These are phyloP conservation scores for Tortricodes alternella DNA, from an alignment of 2,888 invertebrate genomes.

Conservation along the genomic window DNA sequence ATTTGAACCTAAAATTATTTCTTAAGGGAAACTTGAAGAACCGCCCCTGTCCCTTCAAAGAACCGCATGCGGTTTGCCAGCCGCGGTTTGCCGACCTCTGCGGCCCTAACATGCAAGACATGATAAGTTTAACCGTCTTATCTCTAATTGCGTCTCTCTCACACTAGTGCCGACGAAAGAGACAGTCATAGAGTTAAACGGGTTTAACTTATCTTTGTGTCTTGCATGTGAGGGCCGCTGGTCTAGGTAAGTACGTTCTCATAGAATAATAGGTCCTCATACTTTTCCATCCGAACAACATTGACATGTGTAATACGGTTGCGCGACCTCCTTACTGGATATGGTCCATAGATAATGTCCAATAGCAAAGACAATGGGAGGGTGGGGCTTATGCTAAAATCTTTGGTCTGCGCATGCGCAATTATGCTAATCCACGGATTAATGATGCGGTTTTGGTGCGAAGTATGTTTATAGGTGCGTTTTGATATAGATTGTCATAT, in stretches of 20 bases:
- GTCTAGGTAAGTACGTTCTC: not conserved
- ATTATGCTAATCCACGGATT: conserved; percentile 45
- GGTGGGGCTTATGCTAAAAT: conserved; percentile 51
- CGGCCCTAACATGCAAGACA: too few relatives aligned
- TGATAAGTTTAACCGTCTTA: too few relatives aligned
- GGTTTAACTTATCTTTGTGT: too few relatives aligned
- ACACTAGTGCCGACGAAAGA: too few relatives aligned
- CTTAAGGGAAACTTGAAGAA: too few relatives aligned
- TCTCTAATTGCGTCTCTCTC: too few relatives aligned
- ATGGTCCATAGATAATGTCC: conserved; percentile 48
- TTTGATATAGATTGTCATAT: not conserved
- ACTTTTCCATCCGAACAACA: not conserved
- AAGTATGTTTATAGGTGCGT: conserved; percentile 23
- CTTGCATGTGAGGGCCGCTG: not conserved
- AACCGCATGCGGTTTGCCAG: too few relatives aligned
- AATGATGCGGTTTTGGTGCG: conserved; percentile 38
- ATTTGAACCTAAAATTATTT: too few relatives aligned
- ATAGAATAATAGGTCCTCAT: not conserved
- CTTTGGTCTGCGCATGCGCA: conserved; percentile 39
- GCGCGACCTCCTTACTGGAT: conserved; percentile 44
- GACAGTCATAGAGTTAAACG: too few relatives aligned
- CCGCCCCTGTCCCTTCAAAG: too few relatives aligned
- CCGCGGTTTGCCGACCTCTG: too few relatives aligned
- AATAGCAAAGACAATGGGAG: conserved; percentile 52
- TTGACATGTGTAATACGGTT: conserved; percentile 46